Base-by-base conservation (phyloP, 53 echinoderm and acorn worm genomes). In the Apostichopus leukothele region DNA sequence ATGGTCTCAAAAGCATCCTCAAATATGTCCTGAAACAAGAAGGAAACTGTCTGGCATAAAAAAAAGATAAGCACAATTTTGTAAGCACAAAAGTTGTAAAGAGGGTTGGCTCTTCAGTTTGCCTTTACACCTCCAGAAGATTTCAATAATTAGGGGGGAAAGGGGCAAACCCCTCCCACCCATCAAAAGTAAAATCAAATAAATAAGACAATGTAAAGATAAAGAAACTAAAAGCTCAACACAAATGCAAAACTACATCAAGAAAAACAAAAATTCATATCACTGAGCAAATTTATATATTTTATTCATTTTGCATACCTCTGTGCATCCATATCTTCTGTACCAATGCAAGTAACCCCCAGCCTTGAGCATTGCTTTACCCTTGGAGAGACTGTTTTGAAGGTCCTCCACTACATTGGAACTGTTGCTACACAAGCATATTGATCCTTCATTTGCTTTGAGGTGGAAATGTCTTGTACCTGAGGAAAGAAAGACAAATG, bases 331-430 rank as follows among this genome's bases (percentile, higher is more conserved):
- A 89, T 90, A 95, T 83, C 89, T 91, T 22, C 88, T 86, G 74
- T 96, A 96, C 94, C 93, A 94, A 76, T 96, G 96, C 27, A 96
- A 76, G 87, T 95, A 96, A 8, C 94, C 96, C 76, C 74, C 93
- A 0, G 94, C 92, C 67, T 89, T 74, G 71, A 90, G 91, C 96
- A 94, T 94, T n/a, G 83, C 53, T 39, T 88, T 90, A 83, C 94
- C 92, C 81, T 91, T 93, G 1, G 52, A 16, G 0, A 92, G 25
- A 14, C 53, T 50, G 9, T 18, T 78, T 53, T 87, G 60, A 16
- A 89, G 81, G 50, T 75, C 78, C 60, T 94, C 88, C 5, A 73
- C 83, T 66, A 92, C 55, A 19, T 83, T 86, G 75, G 76, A 91
- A 68, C 81, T 90, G 50, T 94, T 94, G n/a, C 91, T 88, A 84